These are phyloP conservation scores for Phalangium opilio DNA, from an alignment of 2,888 invertebrate species.

Conservation along the genomic window DNA sequence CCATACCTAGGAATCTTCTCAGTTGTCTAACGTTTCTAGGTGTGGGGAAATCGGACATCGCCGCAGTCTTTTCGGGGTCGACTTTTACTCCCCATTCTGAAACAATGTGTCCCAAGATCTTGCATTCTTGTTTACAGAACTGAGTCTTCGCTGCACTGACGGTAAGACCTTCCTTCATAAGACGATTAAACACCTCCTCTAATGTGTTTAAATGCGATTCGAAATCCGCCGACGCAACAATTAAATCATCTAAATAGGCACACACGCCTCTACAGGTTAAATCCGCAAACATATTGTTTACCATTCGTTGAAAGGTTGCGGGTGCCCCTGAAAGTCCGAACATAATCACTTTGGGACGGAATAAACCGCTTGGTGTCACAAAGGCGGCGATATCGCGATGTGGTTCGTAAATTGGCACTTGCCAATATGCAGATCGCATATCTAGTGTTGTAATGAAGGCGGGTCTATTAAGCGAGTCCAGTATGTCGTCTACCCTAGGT, in stretches of 20 bases:
- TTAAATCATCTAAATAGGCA: constrained; percentile 21
- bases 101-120: constrained; percentile 11
- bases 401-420: no score
- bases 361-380: constrained; percentile 17
- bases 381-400: constrained; percentile 21
- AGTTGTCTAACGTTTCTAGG: constrained; percentile 8
- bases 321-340: constrained; percentile 23
- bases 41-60: constrained; percentile 6
- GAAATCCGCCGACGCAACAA: constrained; percentile 17
- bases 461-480: no score
- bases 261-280: constrained; percentile 15
- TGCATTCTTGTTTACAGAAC: constrained; percentile 12
- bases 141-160: constrained; percentile 18
- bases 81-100: constrained; percentile 3
- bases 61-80: constrained; percentile 3
- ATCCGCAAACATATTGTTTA: constrained; percentile 17
- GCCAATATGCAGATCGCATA: no score
- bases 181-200: constrained; percentile 11
- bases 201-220: constrained; percentile 15
- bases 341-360: constrained; percentile 23
- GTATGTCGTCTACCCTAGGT: no score
- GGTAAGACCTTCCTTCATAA: constrained; percentile 16
- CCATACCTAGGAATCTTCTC: neutral
- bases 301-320: constrained; percentile 21
- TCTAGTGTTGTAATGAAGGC: no score